Evolutionary conservation across 2,113 vertebrate species (phyloP).

Genomic region (Turnix velox): DNA sequence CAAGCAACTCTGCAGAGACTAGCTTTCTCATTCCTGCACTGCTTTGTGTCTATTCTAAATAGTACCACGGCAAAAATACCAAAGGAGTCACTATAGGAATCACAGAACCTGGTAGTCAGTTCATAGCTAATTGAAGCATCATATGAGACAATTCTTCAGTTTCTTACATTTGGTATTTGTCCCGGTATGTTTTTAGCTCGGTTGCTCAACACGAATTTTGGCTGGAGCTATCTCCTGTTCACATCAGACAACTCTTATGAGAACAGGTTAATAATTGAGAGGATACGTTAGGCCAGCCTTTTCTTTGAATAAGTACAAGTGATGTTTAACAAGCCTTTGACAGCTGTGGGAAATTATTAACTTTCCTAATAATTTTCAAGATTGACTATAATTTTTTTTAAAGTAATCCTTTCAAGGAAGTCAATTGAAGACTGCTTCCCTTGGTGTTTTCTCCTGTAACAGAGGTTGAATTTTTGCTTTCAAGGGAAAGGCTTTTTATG

Average conservation of each 20-base stretch:
- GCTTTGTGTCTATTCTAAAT: background rate
- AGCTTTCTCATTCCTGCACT: background rate
- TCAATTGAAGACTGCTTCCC: background rate
- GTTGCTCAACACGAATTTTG: background rate
- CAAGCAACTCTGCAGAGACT: rapidly evolving
- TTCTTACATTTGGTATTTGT: background rate
- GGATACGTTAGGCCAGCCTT: background rate
- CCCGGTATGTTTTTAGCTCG: background rate
- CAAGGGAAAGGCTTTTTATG: background rate
- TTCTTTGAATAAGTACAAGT: background rate
- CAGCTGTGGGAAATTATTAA: background rate
- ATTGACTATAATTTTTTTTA: background rate
- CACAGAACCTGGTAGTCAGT: background rate
- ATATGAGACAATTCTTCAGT: background rate
- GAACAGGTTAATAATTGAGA: background rate
- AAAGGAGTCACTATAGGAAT: background rate
- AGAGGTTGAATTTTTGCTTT: background rate
- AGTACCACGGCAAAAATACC: background rate
- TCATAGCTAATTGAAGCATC: no score
- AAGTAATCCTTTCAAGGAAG: background rate
- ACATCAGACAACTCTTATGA: background rate
- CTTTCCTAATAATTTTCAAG: background rate
- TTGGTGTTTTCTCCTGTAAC: background rate
- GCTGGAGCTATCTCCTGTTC: background rate
- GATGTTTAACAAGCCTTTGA: conserved; percentile 2